Evolutionary conservation across 2,113 vertebrate genomes (phyloP), one percentile per base, ranked within the genome.

Genomic region (Rissa tridactyla): DNA sequence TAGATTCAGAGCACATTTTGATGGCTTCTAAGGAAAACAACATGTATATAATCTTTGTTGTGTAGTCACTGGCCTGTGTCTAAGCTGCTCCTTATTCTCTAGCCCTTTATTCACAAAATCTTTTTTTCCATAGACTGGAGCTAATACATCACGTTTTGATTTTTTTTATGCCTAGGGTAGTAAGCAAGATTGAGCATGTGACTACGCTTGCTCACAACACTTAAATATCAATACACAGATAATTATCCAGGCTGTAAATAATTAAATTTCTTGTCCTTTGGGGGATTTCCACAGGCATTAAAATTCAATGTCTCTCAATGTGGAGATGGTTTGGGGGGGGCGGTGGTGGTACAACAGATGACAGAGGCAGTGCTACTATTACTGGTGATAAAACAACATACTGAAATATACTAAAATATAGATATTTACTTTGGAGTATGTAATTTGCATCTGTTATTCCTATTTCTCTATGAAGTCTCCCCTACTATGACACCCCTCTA

Each of bases 181-280:
- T 72, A 61, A 77, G 2, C 58, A 46, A 65, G 30, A 86, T 13
- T 0, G 0, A 86, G 29, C 88, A 88, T 30, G 30, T 80, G 69
- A 94, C 60, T 70, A 70, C 13, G 23, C 27, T 94, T 94, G 91
- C 57, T 86, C 36, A 55, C 80, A 94, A 81, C 36, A 70, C 52
- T 86, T 76, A n/a, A 6, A 68, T 90, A 86, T 89, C 66, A 78
- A 94, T 92, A 91, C n/a, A 55, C 3, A 85, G 69, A 81, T 79
- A 86, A 90, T 92, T 94, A 83, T 10, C 38, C 17, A 73, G 47
- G 13, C 40, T 88, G 55, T 42, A 89, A 30, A 58, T 58, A 86
- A 72, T 61, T 17, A 76, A 8, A 11, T 22, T 47, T 77, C 52
- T 65, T 88, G 34, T 46, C 64, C 76, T 94, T 55, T 49, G 26